Evolutionary conservation across 1,140 invertebrate species (phyloP), one percentile per base, ranked within the genome.

Genomic region (Drosophila triauraria): DNA sequence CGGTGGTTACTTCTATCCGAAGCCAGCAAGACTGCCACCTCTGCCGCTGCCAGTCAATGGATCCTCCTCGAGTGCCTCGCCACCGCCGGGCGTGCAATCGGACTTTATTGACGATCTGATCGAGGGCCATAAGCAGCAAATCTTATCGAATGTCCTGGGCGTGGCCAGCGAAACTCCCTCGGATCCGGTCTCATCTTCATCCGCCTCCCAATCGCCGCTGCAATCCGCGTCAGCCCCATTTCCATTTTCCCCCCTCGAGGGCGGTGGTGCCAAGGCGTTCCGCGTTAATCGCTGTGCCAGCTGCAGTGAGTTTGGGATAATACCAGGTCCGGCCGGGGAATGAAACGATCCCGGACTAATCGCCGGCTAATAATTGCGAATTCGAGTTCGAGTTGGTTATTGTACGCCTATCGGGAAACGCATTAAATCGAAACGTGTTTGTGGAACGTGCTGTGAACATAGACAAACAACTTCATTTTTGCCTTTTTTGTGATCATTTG

Each of bases 51-150:
- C 44, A 65, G 70, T 56, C 58, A 68, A 70, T 50, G 53, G 60
- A 40, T 56, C 53, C 13, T 13, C 35, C 35, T 20, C 20, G 20
- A 20, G 20, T 20, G 20, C 20, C 20, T 38, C 35, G 2, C 69
- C 53, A 27, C 77, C 81, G 25, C 71, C 81, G 0, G 87, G 75
- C n/a, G 79, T 79, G 10, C 91, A 92, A 67, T 75, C 82, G 46
- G 91, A 92, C 65, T 92, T 86, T 68, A 92, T 92, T 53, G 91
- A 92, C 60, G 91, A 92, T 77, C 78, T 92, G 59, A 92, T 92
- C 54, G 85, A 83, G 75, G 74, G 68, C 30, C 91, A 92, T 13
- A 92, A 92, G 71, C 83, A 92, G 64, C 91, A 92, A 82, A 92
- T 92, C 67, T 80, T 92, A 58, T 75, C 82, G 48, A 91, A 72